Conservation (phyloP, 1,140 invertebrate species). For the Chironomus tepperi region DNA sequence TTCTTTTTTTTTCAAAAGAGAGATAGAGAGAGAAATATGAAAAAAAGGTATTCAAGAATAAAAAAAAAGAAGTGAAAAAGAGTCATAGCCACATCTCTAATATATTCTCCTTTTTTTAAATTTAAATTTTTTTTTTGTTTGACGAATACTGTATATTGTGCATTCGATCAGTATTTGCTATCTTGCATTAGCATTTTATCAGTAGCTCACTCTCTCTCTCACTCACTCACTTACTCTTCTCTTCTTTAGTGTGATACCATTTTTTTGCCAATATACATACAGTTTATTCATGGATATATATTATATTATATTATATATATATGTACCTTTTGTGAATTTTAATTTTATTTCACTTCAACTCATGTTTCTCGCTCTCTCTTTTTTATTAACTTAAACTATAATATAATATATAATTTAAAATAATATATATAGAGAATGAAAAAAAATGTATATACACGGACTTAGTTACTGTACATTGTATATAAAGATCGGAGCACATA, state of each 20-base stretch:
- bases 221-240: background rate
- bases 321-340: slow-evolving; percentile 20
- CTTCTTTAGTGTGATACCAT: slow-evolving; percentile 7
- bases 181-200: slow-evolving; percentile 21
- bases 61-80: too few species aligned
- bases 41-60: slow-evolving; percentile 11
- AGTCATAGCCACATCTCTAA: background rate
- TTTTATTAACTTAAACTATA: slow-evolving; percentile 4
- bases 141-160: background rate
- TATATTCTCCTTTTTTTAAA: background rate
- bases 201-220: background rate
- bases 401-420: background rate
- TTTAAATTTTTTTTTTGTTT: background rate
- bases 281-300: background rate
- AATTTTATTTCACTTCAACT: slow-evolving; percentile 8
- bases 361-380: slow-evolving; percentile 11
- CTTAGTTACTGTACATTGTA: background rate
- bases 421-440: background rate
- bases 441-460: background rate
- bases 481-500: background rate
- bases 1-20: too few species aligned
- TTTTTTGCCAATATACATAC: background rate
- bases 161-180: background rate
- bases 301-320: background rate
- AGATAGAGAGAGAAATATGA: background rate